phyloP scores from a whole-genome alignment of 2,113 vertebrate genomes.

The Chelonoidis abingdonii region DNA sequence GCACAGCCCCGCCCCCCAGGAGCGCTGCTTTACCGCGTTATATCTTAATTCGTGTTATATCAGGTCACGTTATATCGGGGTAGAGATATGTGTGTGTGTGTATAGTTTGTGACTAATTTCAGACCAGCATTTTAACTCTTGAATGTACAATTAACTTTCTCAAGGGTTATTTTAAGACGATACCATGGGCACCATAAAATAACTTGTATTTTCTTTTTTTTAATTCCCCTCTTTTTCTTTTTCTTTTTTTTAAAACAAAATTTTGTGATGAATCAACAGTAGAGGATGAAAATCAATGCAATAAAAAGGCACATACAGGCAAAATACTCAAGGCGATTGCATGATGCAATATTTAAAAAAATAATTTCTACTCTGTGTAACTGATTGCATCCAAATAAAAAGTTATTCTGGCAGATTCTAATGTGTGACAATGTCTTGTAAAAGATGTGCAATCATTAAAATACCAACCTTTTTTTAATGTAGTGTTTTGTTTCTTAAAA shows the following conservation, averaged over 20 bases:
- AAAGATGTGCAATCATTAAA: slow-evolving; percentile 34
- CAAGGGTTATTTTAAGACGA: slow-evolving; percentile 53
- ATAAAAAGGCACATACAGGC: slow-evolving; percentile 83
- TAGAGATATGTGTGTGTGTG: too few species aligned
- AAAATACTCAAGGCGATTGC: slow-evolving; percentile 50
- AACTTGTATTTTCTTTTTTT: slow-evolving; percentile 1
- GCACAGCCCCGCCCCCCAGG: too few species aligned
- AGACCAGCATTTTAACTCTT: slow-evolving; percentile 39
- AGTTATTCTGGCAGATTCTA: neutral
- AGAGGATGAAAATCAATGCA: slow-evolving; percentile 59
- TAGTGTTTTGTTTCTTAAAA: neutral
- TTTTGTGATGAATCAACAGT: slow-evolving; percentile 58
- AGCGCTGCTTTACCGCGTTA: too few species aligned
- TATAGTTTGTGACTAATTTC: slow-evolving; percentile 39
- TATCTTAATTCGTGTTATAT: too few species aligned
- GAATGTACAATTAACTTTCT: slow-evolving; percentile 49
- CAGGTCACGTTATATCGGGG: too few species aligned
- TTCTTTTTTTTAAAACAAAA: slow-evolving; percentile 49
- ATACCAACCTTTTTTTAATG: neutral
- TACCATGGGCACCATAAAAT: slow-evolving; percentile 78
- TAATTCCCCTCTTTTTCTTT: neutral
- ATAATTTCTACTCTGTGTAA: slow-evolving; percentile 26
- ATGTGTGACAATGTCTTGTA: neutral
- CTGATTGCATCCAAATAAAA: slow-evolving; percentile 2
- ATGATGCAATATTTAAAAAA: slow-evolving; percentile 47